Conservation (phyloP, 2,113 vertebrate genomes). For the Lepisosteus osseus region DNA sequence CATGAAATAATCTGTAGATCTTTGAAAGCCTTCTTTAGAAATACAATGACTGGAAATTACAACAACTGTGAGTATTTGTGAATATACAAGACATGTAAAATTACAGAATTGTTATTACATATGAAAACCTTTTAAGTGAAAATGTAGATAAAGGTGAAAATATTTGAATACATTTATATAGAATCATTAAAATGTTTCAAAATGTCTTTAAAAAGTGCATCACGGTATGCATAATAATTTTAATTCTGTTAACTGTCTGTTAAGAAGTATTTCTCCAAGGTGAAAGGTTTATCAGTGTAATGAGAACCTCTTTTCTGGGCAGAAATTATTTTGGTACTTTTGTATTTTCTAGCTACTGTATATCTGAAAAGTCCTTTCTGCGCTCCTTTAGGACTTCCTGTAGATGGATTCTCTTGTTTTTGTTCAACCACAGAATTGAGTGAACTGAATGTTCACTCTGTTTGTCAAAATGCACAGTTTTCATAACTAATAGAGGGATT, state of each 20-base stretch:
- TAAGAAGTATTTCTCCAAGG: not conserved
- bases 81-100: no score
- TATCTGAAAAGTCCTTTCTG: not conserved
- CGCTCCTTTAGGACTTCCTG: no score
- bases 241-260: not conserved
- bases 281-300: not conserved
- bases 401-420: not conserved
- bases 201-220: not conserved
- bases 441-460: not conserved
- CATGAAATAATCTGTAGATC: no score
- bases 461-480: no score
- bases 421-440: not conserved
- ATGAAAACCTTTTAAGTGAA: no score
- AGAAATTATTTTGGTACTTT: not conserved
- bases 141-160: not conserved
- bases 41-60: no score
- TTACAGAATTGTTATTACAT: no score
- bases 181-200: not conserved
- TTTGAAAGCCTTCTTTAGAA: no score
- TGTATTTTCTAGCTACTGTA: not conserved
- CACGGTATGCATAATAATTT: no score
- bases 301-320: constrained; percentile 1
- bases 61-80: no score
- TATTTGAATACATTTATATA: not conserved
- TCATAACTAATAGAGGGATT: no score